Evolutionary conservation across 2,113 vertebrate genomes (phyloP).

Genomic region (Dinomys branickii): DNA sequence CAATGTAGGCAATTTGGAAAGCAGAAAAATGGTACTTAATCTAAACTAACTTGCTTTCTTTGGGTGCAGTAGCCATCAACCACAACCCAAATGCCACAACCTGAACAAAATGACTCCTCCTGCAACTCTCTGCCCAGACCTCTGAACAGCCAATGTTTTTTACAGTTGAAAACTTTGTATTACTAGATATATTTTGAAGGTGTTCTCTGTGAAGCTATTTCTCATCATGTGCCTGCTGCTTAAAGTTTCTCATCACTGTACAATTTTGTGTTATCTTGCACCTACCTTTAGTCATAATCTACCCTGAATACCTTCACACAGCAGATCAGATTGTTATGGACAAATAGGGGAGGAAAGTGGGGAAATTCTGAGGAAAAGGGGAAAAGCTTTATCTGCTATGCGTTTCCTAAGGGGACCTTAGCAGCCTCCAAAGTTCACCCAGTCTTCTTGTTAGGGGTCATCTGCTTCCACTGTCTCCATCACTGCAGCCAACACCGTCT

Average conservation of each 20-base stretch:
- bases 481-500: neutral
- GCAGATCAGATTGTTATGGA: neutral
- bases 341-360: neutral
- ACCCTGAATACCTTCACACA: neutral
- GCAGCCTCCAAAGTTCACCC: neutral
- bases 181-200: constrained; percentile 2
- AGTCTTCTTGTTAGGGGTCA: neutral
- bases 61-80: neutral
- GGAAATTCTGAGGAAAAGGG: neutral
- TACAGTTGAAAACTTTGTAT: neutral
- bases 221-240: neutral
- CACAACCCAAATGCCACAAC: neutral
- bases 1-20: constrained; percentile 30
- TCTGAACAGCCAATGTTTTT: neutral
- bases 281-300: constrained; percentile 10
- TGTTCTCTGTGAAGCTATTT: constrained; percentile 12
- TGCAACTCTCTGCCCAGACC: neutral
- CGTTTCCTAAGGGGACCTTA: neutral
- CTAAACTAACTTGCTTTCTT: constrained; percentile 6
- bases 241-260: neutral
- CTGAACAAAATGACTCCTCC: neutral
- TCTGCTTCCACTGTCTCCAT: too few relatives aligned
- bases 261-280: constrained; percentile 24
- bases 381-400: neutral
- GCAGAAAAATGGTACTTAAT: constrained; percentile 12